phyloP scores from a whole-genome alignment of 2,888 invertebrate species.

The Lumbricus terrestris region DNA sequence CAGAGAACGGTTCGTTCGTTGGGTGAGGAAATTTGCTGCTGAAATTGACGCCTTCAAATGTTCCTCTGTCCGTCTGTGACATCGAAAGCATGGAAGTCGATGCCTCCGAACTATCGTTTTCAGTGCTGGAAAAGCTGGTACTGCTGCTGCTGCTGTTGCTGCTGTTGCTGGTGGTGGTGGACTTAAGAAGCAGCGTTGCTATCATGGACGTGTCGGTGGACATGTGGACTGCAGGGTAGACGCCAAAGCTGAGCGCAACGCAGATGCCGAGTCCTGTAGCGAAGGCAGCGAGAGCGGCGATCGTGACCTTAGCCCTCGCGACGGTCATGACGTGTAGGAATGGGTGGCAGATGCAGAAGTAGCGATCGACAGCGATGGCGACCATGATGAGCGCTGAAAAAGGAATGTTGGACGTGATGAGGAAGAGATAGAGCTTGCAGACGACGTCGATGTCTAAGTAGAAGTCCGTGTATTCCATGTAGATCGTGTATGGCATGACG shows the following conservation, averaged over 20 bases:
- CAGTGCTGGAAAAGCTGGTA: neutral
- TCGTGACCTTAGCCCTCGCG: slow-evolving; percentile 32
- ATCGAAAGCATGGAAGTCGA: neutral
- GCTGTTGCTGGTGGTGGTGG: neutral
- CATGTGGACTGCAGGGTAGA: neutral
- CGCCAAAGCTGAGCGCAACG: slow-evolving; percentile 15
- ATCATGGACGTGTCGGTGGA: neutral
- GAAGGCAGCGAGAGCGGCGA: slow-evolving; percentile 12
- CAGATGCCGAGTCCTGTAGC: slow-evolving; percentile 18
- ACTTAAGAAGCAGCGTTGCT: neutral
- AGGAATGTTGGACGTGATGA: slow-evolving; percentile 49
- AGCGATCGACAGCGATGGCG: slow-evolving; percentile 45
- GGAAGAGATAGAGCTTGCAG: slow-evolving; percentile 51
- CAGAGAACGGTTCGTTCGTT: neutral
- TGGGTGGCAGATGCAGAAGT: slow-evolving; percentile 52
- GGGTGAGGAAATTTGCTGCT: neutral
- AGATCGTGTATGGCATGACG: slow-evolving; percentile 49
- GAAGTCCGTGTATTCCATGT: slow-evolving; percentile 48
- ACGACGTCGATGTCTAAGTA: slow-evolving; percentile 43
- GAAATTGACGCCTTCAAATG: neutral
- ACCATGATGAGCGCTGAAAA: slow-evolving; percentile 52
- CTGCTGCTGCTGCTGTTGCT: neutral
- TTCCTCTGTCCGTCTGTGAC: neutral
- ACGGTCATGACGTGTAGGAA: slow-evolving; percentile 50
- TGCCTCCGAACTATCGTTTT: too few relatives aligned